Base-by-base conservation (phyloP, 2,113 vertebrate species). In the Tetrax tetrax region DNA sequence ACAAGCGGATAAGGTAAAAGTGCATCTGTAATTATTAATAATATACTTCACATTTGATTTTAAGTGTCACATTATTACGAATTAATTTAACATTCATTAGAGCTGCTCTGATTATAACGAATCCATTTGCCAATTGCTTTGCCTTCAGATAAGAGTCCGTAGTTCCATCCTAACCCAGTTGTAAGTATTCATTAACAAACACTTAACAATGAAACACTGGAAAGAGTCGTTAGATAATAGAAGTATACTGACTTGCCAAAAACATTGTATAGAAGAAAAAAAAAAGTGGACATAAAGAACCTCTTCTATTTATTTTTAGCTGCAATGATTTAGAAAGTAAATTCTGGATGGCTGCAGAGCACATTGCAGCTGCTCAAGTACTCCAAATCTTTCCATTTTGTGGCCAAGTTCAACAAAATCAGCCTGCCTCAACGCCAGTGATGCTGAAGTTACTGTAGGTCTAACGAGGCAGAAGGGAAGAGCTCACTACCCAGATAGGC, bases 51-150 rank as follows among this genome's bases (percentile, higher is more conserved):
- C 66, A 83, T 78, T 83, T 72, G 77, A 78, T 50, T 87, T 72
- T 53, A 91, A 84, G 83, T 94, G 85, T 91, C 95, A 90, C 70
- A 84, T 95, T 87, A 87, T 94, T 95, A 93, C 87, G 68, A 95
- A 97, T 97, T 95, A 85, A 92, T 95, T 95, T 95, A 78, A 87
- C 72, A 95, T 93, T 89, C 94, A 95, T 97, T 96, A 96, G 51
- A 61, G 71, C 45, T 68, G 68, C 90, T 91, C 56, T 80, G 66
- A 96, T 87, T 56, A 63, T 97, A 96, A 96, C 92, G n/a, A 95
- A 96, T 88, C 72, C 15, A 0, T 78, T 92, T 63, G 75, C 57
- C 96, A 96, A 84, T 71, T 68, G 87, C 78, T 56, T 88, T 66
- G 89, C 92, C 82, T 97, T 93, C 87, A 93, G 85, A 95, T 95